Percentiles rank a stretch among this genome's conserved stretches.
phyloP scores from a whole-genome alignment of 2,888 invertebrate genomes.

The Dryocosmus kuriphilus region DNA sequence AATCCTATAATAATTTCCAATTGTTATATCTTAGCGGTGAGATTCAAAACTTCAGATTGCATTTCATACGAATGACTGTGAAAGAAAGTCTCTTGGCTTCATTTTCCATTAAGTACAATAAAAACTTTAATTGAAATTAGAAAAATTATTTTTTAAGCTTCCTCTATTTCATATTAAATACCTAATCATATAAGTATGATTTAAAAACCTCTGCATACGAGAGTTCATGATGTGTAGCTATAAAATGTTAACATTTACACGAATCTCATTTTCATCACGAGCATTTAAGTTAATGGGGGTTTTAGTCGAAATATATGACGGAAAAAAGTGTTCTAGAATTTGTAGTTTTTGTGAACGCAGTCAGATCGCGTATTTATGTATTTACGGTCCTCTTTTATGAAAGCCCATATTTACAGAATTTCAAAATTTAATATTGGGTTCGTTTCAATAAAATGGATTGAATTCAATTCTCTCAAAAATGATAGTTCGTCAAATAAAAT shows the following conservation, averaged over 20 bases:
- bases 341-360: conserved; percentile 11
- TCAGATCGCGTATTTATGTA: background rate
- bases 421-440: conserved; percentile 12
- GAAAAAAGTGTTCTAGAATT: conserved; percentile 7
- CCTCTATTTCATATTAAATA: too few species aligned
- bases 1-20: too few species aligned
- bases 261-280: background rate
- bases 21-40: too few species aligned
- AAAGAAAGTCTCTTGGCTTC: too few species aligned
- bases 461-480: background rate
- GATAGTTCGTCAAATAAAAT: background rate
- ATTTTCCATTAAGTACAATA: too few species aligned
- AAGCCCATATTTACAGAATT: background rate
- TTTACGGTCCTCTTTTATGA: conserved; percentile 8
- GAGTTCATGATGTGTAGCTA: too few species aligned
- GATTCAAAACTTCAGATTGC: too few species aligned
- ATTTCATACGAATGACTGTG: too few species aligned
- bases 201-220: too few species aligned
- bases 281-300: background rate
- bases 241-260: background rate
- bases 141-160: too few species aligned
- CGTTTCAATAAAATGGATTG: conserved; percentile 8
- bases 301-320: conserved; percentile 1
- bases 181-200: too few species aligned
- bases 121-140: too few species aligned